These are phyloP conservation scores for Bergia puertoricense DNA, from an alignment of 92 coral and sea anemone genomes.

Conservation along the genomic window DNA sequence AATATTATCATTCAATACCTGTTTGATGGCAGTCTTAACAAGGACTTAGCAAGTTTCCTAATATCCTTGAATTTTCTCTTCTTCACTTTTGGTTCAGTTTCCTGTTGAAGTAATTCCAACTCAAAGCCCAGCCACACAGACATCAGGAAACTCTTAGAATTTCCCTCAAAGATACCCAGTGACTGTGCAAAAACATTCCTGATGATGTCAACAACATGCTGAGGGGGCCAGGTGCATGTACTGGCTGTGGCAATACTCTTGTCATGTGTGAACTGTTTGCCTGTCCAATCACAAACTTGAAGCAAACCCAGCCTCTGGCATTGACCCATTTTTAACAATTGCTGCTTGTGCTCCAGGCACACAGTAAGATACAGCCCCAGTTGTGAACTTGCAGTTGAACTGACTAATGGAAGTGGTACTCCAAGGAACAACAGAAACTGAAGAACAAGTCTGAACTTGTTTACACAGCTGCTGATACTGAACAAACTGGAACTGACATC, in stretches of 20 bases:
- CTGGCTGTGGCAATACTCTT: background rate
- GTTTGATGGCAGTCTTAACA: slow-evolving; percentile 77
- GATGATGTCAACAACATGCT: slow-evolving; percentile 48
- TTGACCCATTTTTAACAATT: slow-evolving; percentile 34
- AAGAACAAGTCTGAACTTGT: slow-evolving; percentile 72
- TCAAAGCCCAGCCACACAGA: slow-evolving; percentile 82
- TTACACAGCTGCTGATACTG: slow-evolving; percentile 55
- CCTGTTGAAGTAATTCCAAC: slow-evolving; percentile 54
- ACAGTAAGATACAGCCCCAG: slow-evolving; percentile 49
- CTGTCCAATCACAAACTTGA: slow-evolving; percentile 56
- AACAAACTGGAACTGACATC: slow-evolving; percentile 81
- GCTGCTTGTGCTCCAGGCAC: slow-evolving; percentile 55
- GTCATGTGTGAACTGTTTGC: background rate
- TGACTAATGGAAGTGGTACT: slow-evolving; percentile 54
- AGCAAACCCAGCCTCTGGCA: slow-evolving; percentile 60
- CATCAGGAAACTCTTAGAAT: slow-evolving; percentile 60
- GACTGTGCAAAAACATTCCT: slow-evolving; percentile 86
- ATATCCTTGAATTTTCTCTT: slow-evolving; percentile 75
- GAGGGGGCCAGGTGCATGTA: slow-evolving; percentile 40
- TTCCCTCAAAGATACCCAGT: slow-evolving; percentile 65
- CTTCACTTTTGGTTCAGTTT: slow-evolving; percentile 52
- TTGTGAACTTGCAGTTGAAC: slow-evolving; percentile 44
- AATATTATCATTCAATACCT: slow-evolving; percentile 49
- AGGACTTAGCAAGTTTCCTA: slow-evolving; percentile 80
- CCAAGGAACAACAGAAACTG: slow-evolving; percentile 79